Evolutionary conservation across 2,797 vertebrate genomes (phyloP), one percentile per base, ranked within the genome.

Genomic region (Glyptemys insculpta): DNA sequence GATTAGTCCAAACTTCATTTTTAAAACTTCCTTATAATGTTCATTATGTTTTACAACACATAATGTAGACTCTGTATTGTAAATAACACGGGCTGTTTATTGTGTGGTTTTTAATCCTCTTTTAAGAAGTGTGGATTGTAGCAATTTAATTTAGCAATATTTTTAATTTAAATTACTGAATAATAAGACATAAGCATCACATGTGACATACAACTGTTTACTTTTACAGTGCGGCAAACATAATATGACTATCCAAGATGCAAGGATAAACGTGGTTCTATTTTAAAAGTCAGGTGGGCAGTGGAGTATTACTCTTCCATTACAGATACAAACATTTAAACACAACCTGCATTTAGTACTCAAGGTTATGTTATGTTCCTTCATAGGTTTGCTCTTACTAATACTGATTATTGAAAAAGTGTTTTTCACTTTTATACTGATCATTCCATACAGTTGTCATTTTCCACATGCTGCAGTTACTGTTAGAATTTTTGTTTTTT

Each of bases 41-140:
- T 86, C 34, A n/a, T 85, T 65, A 25, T n/a, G 52, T 14, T 87
- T 81, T 2, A 23, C 37, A 37, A 0, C 52, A 11, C 78, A 23
- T 54, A 80, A 29, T 31, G 68, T 86, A 49, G 7, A 72, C 56
- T 76, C 41, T 5, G 44, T 83, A 5, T 37, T 62, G 81, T 79
- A 57, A 15, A 15, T 25, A 68, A 49, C 59, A 49, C 52, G 0
- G 41, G 54, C 59, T n/a, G 52, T 2, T 83, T 59, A 1, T 47
- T 31, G 59, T 53, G 80, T 95, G 95, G 49, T 65, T 82, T 72
- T 88, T 88, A 68, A 87, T 83, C n/a, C 79, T 56, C 41, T 91
- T 92, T 76, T 90, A 83, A 76, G 85, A 57, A 50, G 79, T 83
- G 79, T 92, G 78, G 14, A 12, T 87, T 93, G 25, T 47, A 91